Conservation (phyloP, 2,797 vertebrate species). For the Carapus acus region DNA sequence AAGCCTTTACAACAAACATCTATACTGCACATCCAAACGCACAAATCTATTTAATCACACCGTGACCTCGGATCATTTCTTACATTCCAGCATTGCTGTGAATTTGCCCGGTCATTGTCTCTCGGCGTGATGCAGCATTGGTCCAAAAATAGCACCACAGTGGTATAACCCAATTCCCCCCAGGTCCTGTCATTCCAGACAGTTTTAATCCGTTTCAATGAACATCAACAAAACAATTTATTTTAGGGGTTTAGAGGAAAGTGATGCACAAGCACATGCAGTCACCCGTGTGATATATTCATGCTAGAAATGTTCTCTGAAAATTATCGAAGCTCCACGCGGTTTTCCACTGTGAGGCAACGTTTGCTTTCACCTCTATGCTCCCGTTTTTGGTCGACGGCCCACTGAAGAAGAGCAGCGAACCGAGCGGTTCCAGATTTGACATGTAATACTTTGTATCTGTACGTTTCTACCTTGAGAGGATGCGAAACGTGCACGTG, state of each 20-base stretch:
- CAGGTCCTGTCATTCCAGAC: background rate
- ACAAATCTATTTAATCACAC: background rate
- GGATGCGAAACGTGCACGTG: slow-evolving; percentile 36
- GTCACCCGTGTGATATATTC: no score
- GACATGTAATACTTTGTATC: slow-evolving; percentile 43
- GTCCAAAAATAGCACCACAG: slow-evolving; percentile 17
- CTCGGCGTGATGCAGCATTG: slow-evolving; percentile 15
- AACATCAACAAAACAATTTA: slow-evolving; percentile 4
- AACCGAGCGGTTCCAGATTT: slow-evolving; percentile 11
- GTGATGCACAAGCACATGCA: no score
- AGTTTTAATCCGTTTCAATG: slow-evolving; percentile 6
- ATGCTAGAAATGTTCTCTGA: no score
- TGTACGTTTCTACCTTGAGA: slow-evolving; percentile 29
- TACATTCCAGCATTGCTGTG: slow-evolving; percentile 2
- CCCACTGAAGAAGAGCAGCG: slow-evolving; percentile 27
- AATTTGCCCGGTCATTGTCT: slow-evolving; percentile 2
- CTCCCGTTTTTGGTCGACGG: slow-evolving; percentile 22
- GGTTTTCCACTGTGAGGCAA: no score
- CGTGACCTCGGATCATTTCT: slow-evolving; percentile 9
- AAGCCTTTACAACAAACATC: background rate
- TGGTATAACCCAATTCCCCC: slow-evolving; percentile 8
- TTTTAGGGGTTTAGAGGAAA: no score
- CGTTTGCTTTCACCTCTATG: no score
- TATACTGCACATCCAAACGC: background rate
- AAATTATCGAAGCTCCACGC: no score